phyloP scores from a whole-genome alignment of 2,888 invertebrate species.

The Drosophila villosipedis region DNA sequence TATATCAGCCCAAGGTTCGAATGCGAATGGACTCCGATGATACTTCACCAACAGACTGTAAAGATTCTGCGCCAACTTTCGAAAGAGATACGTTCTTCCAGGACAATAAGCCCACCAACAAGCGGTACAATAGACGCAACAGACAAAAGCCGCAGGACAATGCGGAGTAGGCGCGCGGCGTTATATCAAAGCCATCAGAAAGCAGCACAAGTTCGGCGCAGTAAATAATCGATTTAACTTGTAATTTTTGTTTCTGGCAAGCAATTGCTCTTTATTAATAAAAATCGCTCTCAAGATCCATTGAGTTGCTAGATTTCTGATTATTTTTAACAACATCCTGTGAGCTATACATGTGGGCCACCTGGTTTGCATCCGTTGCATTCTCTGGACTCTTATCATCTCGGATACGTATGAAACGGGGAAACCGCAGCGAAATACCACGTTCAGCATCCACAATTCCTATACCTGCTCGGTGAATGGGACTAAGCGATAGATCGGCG shows the following conservation, averaged over 20 bases:
- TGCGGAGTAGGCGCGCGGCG: constrained; percentile 21
- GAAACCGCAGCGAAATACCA: constrained; percentile 98
- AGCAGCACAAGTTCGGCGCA: constrained; percentile 48
- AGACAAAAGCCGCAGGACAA: constrained; percentile 45
- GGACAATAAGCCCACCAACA: constrained; percentile 50
- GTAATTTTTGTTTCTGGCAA: background rate
- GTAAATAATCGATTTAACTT: constrained; percentile 29
- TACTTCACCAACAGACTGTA: constrained; percentile 34
- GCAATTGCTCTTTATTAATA: constrained; percentile 65
- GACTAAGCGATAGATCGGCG: constrained; percentile 98
- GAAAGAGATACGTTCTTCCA: constrained; percentile 21
- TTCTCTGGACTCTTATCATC: constrained; percentile 97
- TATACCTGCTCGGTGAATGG: constrained; percentile 94
- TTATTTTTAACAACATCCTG: constrained; percentile 96
- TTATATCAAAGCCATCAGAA: constrained; percentile 63
- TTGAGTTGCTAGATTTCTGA: constrained; percentile 50
- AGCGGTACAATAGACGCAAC: constrained; percentile 51
- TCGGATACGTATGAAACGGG: constrained; percentile 94
- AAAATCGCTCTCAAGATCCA: constrained; percentile 83
- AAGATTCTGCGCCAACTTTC: constrained; percentile 37
- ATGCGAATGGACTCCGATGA: constrained; percentile 73
- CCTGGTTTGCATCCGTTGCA: constrained; percentile 95
- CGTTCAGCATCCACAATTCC: constrained; percentile 95
- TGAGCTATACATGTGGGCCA: constrained; percentile 94
- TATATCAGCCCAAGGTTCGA: constrained; percentile 91